phyloP scores from a whole-genome alignment of 2,113 vertebrate species.

The Spilogale gracilis region DNA sequence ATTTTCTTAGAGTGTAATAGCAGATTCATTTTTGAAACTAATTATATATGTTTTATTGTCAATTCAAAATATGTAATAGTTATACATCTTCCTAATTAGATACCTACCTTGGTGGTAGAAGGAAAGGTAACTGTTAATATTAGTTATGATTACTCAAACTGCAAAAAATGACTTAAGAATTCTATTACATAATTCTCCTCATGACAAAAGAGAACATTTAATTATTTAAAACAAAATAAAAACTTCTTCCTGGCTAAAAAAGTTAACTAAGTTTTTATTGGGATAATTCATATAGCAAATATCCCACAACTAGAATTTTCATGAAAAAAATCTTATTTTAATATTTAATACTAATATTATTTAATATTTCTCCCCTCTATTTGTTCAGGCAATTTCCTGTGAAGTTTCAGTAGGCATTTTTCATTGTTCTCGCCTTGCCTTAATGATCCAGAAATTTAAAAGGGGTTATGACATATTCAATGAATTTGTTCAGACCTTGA shows the following conservation, averaged over 20 bases:
- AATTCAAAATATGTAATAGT: not conserved
- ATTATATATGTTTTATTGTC: not conserved
- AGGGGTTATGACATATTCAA: slow-evolving; percentile 48
- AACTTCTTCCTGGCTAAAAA: not conserved
- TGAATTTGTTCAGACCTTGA: slow-evolving; percentile 65
- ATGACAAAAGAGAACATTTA: not conserved
- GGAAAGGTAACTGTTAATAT: not conserved
- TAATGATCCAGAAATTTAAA: slow-evolving; percentile 67
- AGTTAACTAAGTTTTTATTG: slow-evolving; percentile 10
- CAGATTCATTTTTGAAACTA: not conserved
- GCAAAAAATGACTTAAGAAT: not conserved
- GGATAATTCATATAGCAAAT: not conserved
- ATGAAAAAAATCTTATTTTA: not conserved
- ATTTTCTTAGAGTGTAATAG: not conserved
- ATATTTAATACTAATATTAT: not conserved
- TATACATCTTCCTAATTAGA: not conserved
- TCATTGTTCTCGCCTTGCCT: slow-evolving; percentile 42
- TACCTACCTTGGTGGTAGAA: not conserved
- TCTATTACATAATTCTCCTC: not conserved
- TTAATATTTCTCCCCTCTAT: slow-evolving; percentile 26
- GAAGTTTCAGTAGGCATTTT: not conserved
- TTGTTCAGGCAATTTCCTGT: slow-evolving; percentile 36
- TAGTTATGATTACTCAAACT: not conserved
- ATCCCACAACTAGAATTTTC: not conserved
- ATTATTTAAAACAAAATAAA: not conserved